phyloP scores from a whole-genome alignment of 2,888 invertebrate species.

The Cyrtodaria siliqua region DNA sequence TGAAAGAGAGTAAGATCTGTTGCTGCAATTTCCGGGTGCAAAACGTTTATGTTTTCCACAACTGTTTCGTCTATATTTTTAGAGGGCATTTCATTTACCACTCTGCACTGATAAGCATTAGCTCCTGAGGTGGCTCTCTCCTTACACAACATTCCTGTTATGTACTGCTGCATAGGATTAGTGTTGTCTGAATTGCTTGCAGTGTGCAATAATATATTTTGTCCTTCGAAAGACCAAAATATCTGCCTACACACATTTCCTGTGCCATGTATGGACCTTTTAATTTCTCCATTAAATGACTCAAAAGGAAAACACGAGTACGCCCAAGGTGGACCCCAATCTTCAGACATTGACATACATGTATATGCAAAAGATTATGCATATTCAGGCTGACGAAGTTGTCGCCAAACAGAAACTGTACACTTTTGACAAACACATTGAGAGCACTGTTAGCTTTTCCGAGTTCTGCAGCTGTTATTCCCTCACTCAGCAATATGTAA shows the following conservation, averaged over 20 bases:
- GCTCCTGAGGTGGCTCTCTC: too few relatives aligned
- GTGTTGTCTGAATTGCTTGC: background rate
- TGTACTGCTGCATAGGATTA: background rate
- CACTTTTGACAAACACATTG: constrained; percentile 1
- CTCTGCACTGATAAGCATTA: too few relatives aligned
- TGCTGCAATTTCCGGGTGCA: too few relatives aligned
- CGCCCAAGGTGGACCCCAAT: constrained; percentile 59
- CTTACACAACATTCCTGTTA: background rate
- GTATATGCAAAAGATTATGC: constrained; percentile 50
- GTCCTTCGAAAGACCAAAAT: constrained; percentile 53
- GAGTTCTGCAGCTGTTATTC: constrained; percentile 4
- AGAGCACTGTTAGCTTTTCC: constrained; percentile 3
- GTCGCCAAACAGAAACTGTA: background rate
- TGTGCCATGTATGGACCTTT: constrained; percentile 50
- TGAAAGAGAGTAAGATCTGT: background rate
- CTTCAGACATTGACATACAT: constrained; percentile 33
- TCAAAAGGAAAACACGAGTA: constrained; percentile 64
- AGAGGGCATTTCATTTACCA: too few relatives aligned
- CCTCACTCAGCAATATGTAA: constrained; percentile 9
- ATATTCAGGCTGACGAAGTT: constrained; percentile 43
- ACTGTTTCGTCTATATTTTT: background rate
- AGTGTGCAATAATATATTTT: constrained; percentile 26
- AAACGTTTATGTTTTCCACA: too few relatives aligned
- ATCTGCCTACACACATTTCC: constrained; percentile 55
- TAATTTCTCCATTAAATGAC: constrained; percentile 59